Evolutionary conservation across 2,888 invertebrate genomes (phyloP).

Genomic region (Diogma glabrata): DNA sequence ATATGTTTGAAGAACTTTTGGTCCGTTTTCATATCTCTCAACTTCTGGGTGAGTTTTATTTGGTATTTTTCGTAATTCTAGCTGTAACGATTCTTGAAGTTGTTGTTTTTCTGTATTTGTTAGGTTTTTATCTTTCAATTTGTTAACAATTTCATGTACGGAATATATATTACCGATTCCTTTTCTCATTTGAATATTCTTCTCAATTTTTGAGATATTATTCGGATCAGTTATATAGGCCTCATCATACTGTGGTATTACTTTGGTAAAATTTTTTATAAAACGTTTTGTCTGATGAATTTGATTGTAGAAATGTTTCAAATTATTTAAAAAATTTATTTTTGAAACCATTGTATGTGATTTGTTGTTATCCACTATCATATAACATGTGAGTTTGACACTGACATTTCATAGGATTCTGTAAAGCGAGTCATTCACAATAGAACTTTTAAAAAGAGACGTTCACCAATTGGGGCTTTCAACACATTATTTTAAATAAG

Average conservation of each 20-base stretch:
- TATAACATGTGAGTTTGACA: no score
- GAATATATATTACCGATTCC: conserved; percentile 52
- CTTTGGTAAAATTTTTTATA: conserved; percentile 8
- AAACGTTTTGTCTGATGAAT: conserved; percentile 6
- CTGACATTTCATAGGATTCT: no score
- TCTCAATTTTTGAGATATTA: conserved; percentile 47
- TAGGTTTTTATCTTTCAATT: conserved; percentile 25
- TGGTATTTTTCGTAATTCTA: conserved; percentile 57
- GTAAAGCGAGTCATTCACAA: no score
- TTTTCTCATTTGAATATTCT: conserved; percentile 55
- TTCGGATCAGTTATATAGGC: conserved; percentile 44
- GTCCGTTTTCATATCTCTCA: conserved; percentile 43
- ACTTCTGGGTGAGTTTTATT: conserved; percentile 63
- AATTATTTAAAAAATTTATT: no score
- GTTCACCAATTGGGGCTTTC: no score
- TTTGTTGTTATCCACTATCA: no score
- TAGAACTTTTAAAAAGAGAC: no score
- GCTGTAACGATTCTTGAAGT: conserved; percentile 23
- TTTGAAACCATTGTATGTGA: no score
- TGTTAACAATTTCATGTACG: conserved; percentile 40
- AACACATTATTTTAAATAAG: no score
- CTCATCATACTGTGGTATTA: neutral
- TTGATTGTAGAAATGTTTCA: no score
- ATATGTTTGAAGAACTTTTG: conserved; percentile 43
- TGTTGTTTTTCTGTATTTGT: conserved; percentile 24